These are phyloP conservation scores for Microtus californicus DNA, from an alignment of 2,797 vertebrate species.

Conservation along the genomic window DNA sequence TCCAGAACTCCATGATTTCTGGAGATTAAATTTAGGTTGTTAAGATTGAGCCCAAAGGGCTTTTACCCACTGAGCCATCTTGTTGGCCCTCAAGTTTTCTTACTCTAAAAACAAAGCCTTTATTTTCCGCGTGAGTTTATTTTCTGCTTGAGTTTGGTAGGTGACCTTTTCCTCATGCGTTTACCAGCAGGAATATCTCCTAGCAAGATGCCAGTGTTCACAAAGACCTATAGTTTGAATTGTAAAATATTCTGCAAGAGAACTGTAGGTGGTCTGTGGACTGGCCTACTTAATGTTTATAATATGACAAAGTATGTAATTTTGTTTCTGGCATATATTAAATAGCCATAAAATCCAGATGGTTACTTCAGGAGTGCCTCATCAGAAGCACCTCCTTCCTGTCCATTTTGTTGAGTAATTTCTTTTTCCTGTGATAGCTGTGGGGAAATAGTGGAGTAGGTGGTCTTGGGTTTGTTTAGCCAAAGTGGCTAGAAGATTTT, in stretches of 20 bases:
- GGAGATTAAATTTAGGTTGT: background rate
- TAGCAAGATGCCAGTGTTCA: slow-evolving; percentile 15
- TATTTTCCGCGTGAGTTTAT: background rate
- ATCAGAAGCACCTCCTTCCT: slow-evolving; percentile 47
- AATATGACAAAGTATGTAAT: slow-evolving; percentile 68
- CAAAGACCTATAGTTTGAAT: slow-evolving; percentile 4
- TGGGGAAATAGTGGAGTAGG: slow-evolving; percentile 58
- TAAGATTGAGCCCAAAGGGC: background rate
- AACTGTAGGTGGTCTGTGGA: slow-evolving; percentile 60
- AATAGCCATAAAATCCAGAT: slow-evolving; percentile 62
- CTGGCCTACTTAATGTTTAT: slow-evolving; percentile 65
- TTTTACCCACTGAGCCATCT: background rate
- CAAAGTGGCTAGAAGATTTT: slow-evolving; percentile 61
- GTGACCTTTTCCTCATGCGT: background rate
- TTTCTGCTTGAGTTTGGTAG: background rate
- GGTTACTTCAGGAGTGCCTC: slow-evolving; percentile 55
- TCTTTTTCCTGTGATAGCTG: slow-evolving; percentile 48
- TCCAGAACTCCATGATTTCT: background rate
- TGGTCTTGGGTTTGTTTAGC: slow-evolving; percentile 70
- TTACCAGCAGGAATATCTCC: background rate
- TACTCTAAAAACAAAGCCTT: slow-evolving; percentile 2
- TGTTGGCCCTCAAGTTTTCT: background rate
- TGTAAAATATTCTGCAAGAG: slow-evolving; percentile 11
- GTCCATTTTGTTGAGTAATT: slow-evolving; percentile 15
- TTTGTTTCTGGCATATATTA: slow-evolving; percentile 74